These are phyloP conservation scores for Anas platyrhynchos DNA, from an alignment of 2,113 vertebrate genomes.

Conservation along the genomic window DNA sequence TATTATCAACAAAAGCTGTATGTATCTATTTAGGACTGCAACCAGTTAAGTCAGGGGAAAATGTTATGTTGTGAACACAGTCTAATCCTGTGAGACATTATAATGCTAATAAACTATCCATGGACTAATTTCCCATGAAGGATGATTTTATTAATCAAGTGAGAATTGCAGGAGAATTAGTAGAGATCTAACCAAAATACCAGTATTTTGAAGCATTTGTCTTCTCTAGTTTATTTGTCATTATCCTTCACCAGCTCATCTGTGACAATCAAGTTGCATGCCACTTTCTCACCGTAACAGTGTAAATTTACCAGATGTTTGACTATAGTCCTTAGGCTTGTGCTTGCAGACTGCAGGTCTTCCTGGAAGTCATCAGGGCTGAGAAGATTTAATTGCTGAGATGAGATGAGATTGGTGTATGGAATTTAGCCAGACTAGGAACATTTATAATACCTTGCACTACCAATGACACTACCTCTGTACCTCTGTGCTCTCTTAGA, in stretches of 20 bases:
- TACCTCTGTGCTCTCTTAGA: slow-evolving; percentile 17
- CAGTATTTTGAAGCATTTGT: neutral
- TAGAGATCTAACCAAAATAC: neutral
- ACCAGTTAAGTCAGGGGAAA: neutral
- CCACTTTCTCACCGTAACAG: neutral
- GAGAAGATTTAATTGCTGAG: neutral
- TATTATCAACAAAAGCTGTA: neutral
- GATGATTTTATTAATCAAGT: neutral
- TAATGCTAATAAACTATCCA: neutral
- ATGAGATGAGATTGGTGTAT: neutral
- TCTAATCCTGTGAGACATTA: neutral
- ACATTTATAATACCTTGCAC: slow-evolving; percentile 26
- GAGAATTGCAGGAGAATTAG: neutral
- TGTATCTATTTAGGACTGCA: neutral
- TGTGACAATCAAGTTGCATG: neutral
- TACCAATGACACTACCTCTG: slow-evolving; percentile 48
- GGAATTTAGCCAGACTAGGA: neutral
- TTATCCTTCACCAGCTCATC: neutral
- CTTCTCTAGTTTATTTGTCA: neutral
- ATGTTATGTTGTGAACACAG: neutral
- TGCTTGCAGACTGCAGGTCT: neutral
- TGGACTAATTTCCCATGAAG: neutral
- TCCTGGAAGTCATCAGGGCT: neutral
- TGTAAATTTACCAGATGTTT: neutral
- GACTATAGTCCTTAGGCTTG: neutral